These are phyloP conservation scores for Cricetomys ansorgei DNA, from an alignment of 2,113 vertebrate species.

Conservation along the genomic window DNA sequence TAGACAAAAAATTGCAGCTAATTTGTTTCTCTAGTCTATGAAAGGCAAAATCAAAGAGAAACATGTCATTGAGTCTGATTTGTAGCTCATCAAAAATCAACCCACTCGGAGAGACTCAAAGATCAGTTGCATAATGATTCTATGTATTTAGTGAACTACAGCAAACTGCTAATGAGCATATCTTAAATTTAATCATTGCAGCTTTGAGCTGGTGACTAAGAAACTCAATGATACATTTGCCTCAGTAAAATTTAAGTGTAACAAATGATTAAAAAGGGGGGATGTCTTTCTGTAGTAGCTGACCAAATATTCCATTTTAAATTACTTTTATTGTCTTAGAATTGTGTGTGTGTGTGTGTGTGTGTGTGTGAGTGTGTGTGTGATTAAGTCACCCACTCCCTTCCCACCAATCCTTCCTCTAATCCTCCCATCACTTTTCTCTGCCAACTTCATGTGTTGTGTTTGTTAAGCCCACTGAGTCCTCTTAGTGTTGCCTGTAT, in stretches of 20 bases:
- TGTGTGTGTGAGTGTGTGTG: no score
- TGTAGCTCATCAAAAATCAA: slow-evolving; percentile 80
- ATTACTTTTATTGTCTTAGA: neutral
- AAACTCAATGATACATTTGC: neutral
- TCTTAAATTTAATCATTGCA: slow-evolving; percentile 45
- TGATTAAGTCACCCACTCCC: neutral
- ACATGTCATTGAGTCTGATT: slow-evolving; percentile 46
- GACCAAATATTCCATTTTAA: neutral
- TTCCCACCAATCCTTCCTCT: neutral
- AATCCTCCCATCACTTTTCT: neutral
- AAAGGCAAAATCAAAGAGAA: neutral
- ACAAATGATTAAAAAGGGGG: neutral
- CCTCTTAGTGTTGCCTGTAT: neutral
- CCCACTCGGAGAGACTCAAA: slow-evolving; percentile 69
- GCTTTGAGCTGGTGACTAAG: neutral
- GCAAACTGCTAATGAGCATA: slow-evolving; percentile 66
- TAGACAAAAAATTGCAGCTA: neutral
- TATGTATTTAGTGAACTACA: slow-evolving; percentile 15
- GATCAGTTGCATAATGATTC: slow-evolving; percentile 65
- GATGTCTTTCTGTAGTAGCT: neutral
- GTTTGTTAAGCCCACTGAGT: neutral
- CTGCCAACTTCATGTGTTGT: neutral
- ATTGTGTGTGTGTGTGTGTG: neutral
- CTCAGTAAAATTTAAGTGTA: slow-evolving; percentile 10
- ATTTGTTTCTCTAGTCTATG: neutral